Evolutionary conservation across 1,140 invertebrate genomes (phyloP), one percentile per base, ranked within the genome.

Genomic region (Atopsyche davidsoni): DNA sequence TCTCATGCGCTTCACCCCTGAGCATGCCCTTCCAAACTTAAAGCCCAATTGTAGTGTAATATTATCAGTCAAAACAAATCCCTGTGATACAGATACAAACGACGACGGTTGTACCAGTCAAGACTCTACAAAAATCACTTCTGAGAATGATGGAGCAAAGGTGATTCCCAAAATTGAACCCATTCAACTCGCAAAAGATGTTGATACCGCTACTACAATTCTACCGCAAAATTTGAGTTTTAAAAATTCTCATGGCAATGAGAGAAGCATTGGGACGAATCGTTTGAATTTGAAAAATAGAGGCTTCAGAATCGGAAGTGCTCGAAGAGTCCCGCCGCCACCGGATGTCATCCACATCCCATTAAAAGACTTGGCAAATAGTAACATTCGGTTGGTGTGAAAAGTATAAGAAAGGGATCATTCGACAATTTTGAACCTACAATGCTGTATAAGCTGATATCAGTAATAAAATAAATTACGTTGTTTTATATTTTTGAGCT

Each of bases 341-440:
- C 52, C 52, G 0, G 52, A 55, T 18, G 52, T 55, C 3, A 50
- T 55, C 16, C 52, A 55, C 18, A 55, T 55, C 36, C 52, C 52
- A 10, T 31, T 55, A 18, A 55, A 55, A 50, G 52, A 49, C 36
- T 35, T 48, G n/a, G n/a, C n/a, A n/a, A n/a, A n/a, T n/a, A n/a
- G n/a, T n/a, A n/a, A n/a, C n/a, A n/a, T n/a, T 23, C 24, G 10
- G 7, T 19, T 28, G 48, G 42, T 3, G 31, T 42, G 21, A 31
- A 50, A 21, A 22, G 24, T 24, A 50, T 41, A 32, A n/a, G n/a
- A n/a, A n/a, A n/a, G n/a, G n/a, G n/a, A n/a, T n/a, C n/a, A n/a
- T n/a, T n/a, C n/a, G n/a, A n/a, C n/a, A n/a, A n/a, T n/a, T n/a
- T n/a, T n/a, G n/a, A n/a, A n/a, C n/a, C n/a, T n/a, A n/a, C n/a